These are phyloP conservation scores for Phrynocephalus forsythii DNA, from an alignment of 2,797 vertebrate species.

Conservation along the genomic window DNA sequence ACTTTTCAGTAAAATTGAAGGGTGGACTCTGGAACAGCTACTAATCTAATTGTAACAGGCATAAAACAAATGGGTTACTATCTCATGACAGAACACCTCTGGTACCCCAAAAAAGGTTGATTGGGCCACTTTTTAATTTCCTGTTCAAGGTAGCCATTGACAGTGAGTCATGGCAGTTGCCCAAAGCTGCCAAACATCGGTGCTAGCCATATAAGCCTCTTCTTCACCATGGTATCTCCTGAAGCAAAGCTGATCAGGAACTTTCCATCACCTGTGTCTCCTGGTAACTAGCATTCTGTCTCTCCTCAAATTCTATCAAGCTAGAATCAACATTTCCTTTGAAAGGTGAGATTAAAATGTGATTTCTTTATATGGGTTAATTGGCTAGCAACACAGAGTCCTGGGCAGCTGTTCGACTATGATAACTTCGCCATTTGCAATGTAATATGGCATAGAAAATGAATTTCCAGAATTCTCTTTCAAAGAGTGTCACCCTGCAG, in stretches of 20 bases:
- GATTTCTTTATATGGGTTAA: not conserved
- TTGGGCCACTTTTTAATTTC: too few relatives aligned
- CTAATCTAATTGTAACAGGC: too few relatives aligned
- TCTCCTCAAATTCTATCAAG: not conserved
- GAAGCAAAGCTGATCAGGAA: not conserved
- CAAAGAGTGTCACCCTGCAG: not conserved
- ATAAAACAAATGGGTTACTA: too few relatives aligned
- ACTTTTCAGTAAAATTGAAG: too few relatives aligned
- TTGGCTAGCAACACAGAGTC: not conserved
- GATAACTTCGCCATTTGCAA: not conserved
- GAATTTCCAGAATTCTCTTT: slow-evolving; percentile 34
- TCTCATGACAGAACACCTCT: too few relatives aligned
- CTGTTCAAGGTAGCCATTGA: too few relatives aligned
- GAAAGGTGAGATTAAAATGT: not conserved
- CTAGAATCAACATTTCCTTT: not conserved
- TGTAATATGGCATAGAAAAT: not conserved
- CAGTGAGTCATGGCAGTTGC: not conserved
- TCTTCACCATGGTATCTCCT: too few relatives aligned
- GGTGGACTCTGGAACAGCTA: too few relatives aligned
- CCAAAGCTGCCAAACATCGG: not conserved
- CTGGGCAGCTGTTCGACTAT: not conserved
- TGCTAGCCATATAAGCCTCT: not conserved
- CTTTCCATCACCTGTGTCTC: not conserved
- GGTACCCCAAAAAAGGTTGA: too few relatives aligned
- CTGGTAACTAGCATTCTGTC: not conserved